Conservation (phyloP, 2,888 invertebrate genomes). For the Syritta pipiens region DNA sequence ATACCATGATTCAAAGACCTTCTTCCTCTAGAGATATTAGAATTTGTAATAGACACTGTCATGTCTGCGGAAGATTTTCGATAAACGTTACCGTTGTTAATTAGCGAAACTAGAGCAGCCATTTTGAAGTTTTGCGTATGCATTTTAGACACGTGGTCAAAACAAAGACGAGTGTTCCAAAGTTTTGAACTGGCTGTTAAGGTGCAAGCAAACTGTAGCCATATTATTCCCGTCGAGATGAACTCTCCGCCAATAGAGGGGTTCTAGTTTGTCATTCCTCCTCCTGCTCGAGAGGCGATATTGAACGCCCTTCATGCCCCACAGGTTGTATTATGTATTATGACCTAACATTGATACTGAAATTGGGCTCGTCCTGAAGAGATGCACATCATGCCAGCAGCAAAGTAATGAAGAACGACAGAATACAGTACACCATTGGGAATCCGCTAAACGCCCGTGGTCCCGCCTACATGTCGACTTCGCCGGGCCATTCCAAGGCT, state of each 20-base stretch:
- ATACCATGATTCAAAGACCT: too few relatives aligned
- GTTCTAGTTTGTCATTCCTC: not conserved
- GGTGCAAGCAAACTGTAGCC: conserved; percentile 25
- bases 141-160: too few relatives aligned
- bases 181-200: conserved; percentile 35
- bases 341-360: conserved; percentile 35
- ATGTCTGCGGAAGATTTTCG: too few relatives aligned
- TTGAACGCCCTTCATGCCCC: conserved; percentile 27
- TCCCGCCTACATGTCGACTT: conserved; percentile 22
- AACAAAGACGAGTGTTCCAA: too few relatives aligned
- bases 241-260: conserved; percentile 9
- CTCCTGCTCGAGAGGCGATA: not conserved
- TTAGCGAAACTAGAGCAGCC: too few relatives aligned
- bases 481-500: conserved; percentile 19
- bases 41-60: too few relatives aligned
- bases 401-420: conserved; percentile 10
- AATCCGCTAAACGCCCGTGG: conserved; percentile 22
- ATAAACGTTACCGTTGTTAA: too few relatives aligned
- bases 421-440: conserved; percentile 2
- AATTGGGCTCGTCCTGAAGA: conserved; percentile 19
- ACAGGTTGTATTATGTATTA: conserved; percentile 36
- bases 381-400: conserved; percentile 2
- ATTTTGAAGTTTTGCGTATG: too few relatives aligned
- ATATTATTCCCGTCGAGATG: conserved; percentile 11
- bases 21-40: too few relatives aligned